Evolutionary conservation across 1,140 invertebrate species (phyloP), one percentile per base, ranked within the genome.

Genomic region (Drosophila simulans): DNA sequence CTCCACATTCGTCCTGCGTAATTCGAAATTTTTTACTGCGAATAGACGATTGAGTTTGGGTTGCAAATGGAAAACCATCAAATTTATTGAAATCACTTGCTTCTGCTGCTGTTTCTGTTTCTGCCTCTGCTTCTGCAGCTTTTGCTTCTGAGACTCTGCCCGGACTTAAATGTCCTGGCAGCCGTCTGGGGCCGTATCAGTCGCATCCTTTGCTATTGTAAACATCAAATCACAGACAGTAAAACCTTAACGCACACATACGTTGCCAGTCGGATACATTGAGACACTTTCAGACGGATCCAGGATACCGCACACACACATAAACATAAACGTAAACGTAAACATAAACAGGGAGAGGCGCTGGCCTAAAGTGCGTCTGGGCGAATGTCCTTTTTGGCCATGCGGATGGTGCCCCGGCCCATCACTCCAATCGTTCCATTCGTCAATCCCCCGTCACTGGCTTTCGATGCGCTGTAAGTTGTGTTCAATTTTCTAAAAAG

Each of bases 81-180:
- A 91, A 91, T 91, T 91, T 91, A 91, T 91, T 91, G 88, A 91
- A 91, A 91, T 91, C 88, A 91, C 88, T 91, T 91, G 74, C 81
- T 74, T 52, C 48, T 71, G 54, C 31, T 31, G 31, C 31, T 31
- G 31, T 45, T 62, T 25, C 52, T 48, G 70, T 45, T 62, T 20
- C 52, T 48, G 70, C 45, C 58, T 27, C 52, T 45, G 70, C 52
- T 62, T 27, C 52, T 45, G 60, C 52, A 58, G 74, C 81, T 74
- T 46, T 42, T 71, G 49, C 52, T 62, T 27, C 46, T 48, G 70
- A 58, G 64, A 46, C 55, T 43, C 55, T 78, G 55, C 40, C 31
- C 69, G 43, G 55, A 57, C 78, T 62, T 64, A 60, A 59, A 59
- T 76, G 81, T 69, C 73, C 59, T 57, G 60, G 59, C 66, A 20